A percentile compares a stretch with the other conserved stretches of the same genome.
These are phyloP conservation scores for Hemibates koningsi DNA, from an alignment of 2,113 vertebrate genomes.

Conservation along the genomic window DNA sequence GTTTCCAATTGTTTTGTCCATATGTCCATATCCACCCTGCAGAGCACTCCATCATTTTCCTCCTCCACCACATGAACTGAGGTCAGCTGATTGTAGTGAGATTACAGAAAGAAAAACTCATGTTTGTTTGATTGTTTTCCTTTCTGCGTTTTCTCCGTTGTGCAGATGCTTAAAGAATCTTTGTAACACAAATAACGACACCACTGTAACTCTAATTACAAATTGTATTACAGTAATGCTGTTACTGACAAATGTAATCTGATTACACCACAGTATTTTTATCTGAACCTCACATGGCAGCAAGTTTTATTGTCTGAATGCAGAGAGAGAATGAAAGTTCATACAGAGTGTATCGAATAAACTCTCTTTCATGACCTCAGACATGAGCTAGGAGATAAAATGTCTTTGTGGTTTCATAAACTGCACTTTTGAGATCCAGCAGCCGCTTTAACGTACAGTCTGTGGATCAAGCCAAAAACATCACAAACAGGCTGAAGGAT, in stretches of 20 bases:
- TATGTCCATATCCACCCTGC: rapidly evolving
- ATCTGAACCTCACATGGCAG: not conserved
- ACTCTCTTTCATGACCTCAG: not conserved
- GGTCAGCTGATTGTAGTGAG: not conserved
- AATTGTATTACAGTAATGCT: not conserved
- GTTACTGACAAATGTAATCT: not conserved
- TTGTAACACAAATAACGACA: not conserved
- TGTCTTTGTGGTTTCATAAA: not conserved
- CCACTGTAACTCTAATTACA: not conserved
- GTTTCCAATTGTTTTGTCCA: not conserved
- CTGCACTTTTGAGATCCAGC: not conserved
- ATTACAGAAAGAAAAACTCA: not conserved
- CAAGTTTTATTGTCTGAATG: not conserved
- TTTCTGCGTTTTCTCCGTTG: not conserved
- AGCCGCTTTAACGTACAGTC: not conserved
- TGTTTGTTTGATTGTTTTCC: not conserved
- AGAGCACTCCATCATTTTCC: not conserved
- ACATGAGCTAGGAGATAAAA: not conserved
- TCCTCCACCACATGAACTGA: not conserved
- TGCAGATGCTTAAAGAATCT: not conserved
- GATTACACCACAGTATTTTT: not conserved
- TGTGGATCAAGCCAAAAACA: not conserved
- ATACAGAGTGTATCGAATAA: not conserved
- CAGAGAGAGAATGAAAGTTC: not conserved
- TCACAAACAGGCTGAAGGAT: rapidly evolving